phyloP scores from a whole-genome alignment of 2,113 vertebrate genomes.

The Progne subis region DNA sequence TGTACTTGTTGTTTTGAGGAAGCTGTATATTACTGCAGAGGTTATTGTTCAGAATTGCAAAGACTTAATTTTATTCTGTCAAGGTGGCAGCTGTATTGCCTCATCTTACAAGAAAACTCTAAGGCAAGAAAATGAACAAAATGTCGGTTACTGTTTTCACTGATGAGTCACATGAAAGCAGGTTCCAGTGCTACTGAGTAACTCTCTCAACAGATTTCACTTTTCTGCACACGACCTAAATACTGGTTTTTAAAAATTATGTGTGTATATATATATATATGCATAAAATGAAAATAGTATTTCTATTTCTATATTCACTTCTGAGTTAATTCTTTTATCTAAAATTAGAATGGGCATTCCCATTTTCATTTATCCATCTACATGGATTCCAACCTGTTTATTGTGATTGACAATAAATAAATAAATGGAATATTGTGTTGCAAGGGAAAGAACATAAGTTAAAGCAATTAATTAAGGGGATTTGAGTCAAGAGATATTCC shows the following conservation, averaged over 20 bases:
- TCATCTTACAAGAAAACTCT: background rate
- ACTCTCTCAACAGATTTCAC: background rate
- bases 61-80: background rate
- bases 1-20: background rate
- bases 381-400: background rate
- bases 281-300: background rate
- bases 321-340: slow-evolving; percentile 10
- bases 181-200: background rate
- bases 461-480: background rate
- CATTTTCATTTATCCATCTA: background rate
- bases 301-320: slow-evolving; percentile 45
- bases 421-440: slow-evolving; percentile 2
- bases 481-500: background rate
- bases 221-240: background rate
- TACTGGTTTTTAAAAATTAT: background rate
- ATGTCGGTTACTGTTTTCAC: background rate
- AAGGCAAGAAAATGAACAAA: background rate
- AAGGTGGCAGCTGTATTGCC: background rate
- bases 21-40: background rate
- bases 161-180: background rate
- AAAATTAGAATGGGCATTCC: background rate
- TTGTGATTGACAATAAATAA: slow-evolving; percentile 26
- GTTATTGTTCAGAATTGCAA: background rate
- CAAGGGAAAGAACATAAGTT: background rate
- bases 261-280: background rate